phyloP scores from a whole-genome alignment of 2,888 invertebrate genomes.

The Torymus auratus region DNA sequence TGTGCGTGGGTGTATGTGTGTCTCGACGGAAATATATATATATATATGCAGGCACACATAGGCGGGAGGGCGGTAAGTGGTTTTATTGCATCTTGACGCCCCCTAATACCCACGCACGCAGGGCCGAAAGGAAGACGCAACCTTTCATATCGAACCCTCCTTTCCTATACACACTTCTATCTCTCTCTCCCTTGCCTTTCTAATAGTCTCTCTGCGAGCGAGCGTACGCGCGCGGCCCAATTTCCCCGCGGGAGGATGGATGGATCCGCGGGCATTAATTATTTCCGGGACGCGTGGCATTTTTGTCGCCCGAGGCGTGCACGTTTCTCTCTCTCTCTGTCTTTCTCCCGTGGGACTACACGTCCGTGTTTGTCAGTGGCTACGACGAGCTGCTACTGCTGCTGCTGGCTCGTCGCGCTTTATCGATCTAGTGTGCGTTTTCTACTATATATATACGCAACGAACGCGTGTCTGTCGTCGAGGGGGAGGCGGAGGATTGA shows the following conservation, averaged over 20 bases:
- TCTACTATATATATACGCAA: neutral
- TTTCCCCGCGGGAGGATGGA: neutral
- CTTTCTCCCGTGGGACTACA: constrained; percentile 1
- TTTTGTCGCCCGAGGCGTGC: neutral
- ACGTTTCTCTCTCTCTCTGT: neutral
- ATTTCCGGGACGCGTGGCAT: neutral
- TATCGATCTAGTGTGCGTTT: neutral
- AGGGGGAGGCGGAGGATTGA: too few species aligned
- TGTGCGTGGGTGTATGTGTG: too few species aligned
- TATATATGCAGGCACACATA: too few species aligned
- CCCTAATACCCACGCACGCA: neutral
- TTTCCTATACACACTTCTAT: neutral
- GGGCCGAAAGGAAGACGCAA: too few species aligned
- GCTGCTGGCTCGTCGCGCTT: constrained; percentile 4
- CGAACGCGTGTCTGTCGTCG: too few species aligned
- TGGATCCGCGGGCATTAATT: constrained; percentile 6
- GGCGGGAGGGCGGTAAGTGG: too few species aligned
- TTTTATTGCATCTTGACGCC: too few species aligned
- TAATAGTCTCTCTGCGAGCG: neutral
- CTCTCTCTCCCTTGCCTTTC: too few species aligned
- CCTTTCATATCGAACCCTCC: constrained; percentile 8
- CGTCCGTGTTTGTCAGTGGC: too few species aligned
- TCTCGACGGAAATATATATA: too few species aligned
- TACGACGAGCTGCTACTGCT: neutral
- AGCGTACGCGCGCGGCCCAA: too few species aligned